phyloP scores from a whole-genome alignment of 2,888 invertebrate species.

The Invenusta paracnida region DNA sequence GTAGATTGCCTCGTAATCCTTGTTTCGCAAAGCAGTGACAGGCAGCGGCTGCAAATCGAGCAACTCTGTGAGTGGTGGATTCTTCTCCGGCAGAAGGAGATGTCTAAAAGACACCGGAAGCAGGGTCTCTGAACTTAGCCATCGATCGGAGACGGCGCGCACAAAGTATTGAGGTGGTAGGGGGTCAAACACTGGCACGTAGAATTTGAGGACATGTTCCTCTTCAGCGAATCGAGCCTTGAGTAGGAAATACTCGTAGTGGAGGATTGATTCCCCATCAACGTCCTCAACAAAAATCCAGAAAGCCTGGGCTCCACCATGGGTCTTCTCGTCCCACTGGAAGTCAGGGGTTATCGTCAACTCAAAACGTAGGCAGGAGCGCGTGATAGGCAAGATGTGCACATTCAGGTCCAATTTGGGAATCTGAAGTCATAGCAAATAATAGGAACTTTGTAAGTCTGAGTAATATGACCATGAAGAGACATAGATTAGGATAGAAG shows the following conservation, averaged over 20 bases:
- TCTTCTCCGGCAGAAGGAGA: constrained; percentile 92
- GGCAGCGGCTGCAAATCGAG: constrained; percentile 93
- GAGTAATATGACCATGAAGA: too few relatives aligned
- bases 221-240: constrained; percentile 85
- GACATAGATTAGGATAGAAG: too few relatives aligned
- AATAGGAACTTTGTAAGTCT: too few relatives aligned
- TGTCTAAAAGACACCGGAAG: constrained; percentile 94
- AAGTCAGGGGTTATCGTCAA: constrained; percentile 95
- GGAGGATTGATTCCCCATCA: constrained; percentile 70
- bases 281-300: constrained; percentile 68
- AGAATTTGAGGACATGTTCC: constrained; percentile 92
- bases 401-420: constrained; percentile 91
- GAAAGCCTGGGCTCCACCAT: constrained; percentile 67
- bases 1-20: constrained; percentile 71
- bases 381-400: constrained; percentile 92
- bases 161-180: constrained; percentile 96
- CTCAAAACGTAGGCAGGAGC: constrained; percentile 81
- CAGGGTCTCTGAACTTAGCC: constrained; percentile 81
- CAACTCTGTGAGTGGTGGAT: constrained; percentile 91
- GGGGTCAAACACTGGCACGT: constrained; percentile 96
- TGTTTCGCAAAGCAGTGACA: constrained; percentile 77
- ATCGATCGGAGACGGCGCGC: constrained; percentile 64
- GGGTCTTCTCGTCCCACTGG: constrained; percentile 94
- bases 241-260: constrained; percentile 88
- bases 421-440: too few relatives aligned